Evolutionary conservation across 2,888 invertebrate genomes (phyloP), one percentile per base, ranked within the genome.

Genomic region (Elegia similella): DNA sequence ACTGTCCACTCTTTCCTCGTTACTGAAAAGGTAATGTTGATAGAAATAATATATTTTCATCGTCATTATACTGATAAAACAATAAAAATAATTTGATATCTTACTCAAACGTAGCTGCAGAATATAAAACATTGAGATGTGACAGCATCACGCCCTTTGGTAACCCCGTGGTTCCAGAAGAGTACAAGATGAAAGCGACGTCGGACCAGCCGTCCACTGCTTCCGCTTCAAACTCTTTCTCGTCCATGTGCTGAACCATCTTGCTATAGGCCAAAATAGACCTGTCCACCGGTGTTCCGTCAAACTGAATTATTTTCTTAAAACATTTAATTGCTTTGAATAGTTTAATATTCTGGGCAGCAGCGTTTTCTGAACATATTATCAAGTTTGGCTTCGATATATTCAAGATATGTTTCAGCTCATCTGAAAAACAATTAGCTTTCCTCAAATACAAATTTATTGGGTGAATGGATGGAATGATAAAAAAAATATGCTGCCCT

Each of bases 61-160:
- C 23, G 2, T 23, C 23, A 23, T 23, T 23, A 23, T 23, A 23
- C 23, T 23, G 23, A 23, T 23, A 23, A 23, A 23, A 23, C 5
- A 23, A 23, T 23, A 23, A 23, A 23, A 23, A 23, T 23, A 23
- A 23, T 23, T 23, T 23, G 23, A 23, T 23, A 23, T 23, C 69
- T 78, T 75, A 86, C 80, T 78, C 68, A 70, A 76, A 93, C 72
- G 84, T 94, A 91, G 65, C 74, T 68, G 75, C 94, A 90, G 52
- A 93, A 92, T 64, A 83, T 15, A 87, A 62, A 13, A 74, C 64
- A 57, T 87, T 87, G 3, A 80, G 62, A 70, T 95, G 95, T 0
- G 94, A 93, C 29, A 96, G 78, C 92, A 94, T 93, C 0, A 96
- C 96, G 16, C 96, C 96, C 82, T 96, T 96, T 0, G 96, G 96